Evolutionary conservation across 2,888 invertebrate species (phyloP), one percentile per base, ranked within the genome.

Genomic region (Bugulina stolonifera): DNA sequence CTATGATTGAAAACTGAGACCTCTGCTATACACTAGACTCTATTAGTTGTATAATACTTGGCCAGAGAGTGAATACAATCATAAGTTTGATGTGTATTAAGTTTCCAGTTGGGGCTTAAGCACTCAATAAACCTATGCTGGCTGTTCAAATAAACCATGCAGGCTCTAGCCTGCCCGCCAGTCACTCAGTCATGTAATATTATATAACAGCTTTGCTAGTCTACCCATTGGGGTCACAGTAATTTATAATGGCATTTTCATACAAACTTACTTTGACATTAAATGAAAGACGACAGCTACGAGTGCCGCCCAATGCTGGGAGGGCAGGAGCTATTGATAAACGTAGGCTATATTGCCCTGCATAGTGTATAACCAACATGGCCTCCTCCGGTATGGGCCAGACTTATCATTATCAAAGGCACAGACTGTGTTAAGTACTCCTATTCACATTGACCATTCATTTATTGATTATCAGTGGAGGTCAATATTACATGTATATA

Each of bases 101-200:
- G 64, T 64, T 64, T 64, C 64, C 32, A 34, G 18, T 14, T 32
- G 64, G 64, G 64, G 32, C 64, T 64, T 64, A 34, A 25, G 32
- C 64, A 64, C 64, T 64, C 64, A 64, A 64, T 55, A 55, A n/a
- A 27, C 64, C 64, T 64, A 64, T 32, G 64, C 57, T n/a, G 23
- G 23, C 57, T n/a, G 52, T 18, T 52, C 55, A 25, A 18, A 55
- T 55, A 18, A 23, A 55, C 14, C 25, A n/a, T 23, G 55, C 5
- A 5, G 18, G n/a, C 10, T 5, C n/a, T 57, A 57, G 43, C 43
- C 43, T n/a, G n/a, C 22, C 14, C 52, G 10, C 52, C 52, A 22
- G 52, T 10, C 52, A 52, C 14, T 10, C 52, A 27, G 57, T 5
- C 57, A 57, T 22, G 25, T 64, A 64, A 27, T 34, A 64, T 64